Evolutionary conservation across 2,113 vertebrate genomes (phyloP).

Genomic region (Megaleporinus macrocephalus): DNA sequence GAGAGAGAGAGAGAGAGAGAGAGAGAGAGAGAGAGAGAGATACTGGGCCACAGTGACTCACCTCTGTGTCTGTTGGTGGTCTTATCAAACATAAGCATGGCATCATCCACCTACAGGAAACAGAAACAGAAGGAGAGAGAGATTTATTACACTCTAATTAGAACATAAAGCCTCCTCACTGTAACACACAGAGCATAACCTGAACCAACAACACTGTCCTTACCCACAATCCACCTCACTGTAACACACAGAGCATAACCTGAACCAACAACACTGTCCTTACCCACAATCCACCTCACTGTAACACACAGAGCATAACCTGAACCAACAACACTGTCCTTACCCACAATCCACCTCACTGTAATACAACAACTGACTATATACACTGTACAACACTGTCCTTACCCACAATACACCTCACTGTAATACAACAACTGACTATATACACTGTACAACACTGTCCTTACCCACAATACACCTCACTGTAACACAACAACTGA

Average conservation of each 20-base stretch:
- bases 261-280: neutral
- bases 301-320: too few species aligned
- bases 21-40: constrained; percentile 45
- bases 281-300: too few species aligned
- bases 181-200: neutral
- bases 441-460: too few species aligned
- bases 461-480: too few species aligned
- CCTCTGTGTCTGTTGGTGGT: constrained; percentile 99
- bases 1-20: constrained; percentile 61
- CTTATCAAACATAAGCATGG: constrained; percentile 99
- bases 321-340: too few species aligned
- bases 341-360: too few species aligned
- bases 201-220: neutral
- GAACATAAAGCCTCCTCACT: neutral
- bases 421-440: too few species aligned
- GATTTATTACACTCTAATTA: constrained; percentile 12
- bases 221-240: neutral
- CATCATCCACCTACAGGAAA: constrained; percentile 93
- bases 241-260: neutral
- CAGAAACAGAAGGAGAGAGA: neutral
- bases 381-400: too few species aligned
- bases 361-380: too few species aligned
- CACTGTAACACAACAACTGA: too few species aligned
- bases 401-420: too few species aligned
- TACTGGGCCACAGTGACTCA: constrained; percentile 75